Conservation (phyloP, 2,113 vertebrate species). For the Tinamus guttatus region DNA sequence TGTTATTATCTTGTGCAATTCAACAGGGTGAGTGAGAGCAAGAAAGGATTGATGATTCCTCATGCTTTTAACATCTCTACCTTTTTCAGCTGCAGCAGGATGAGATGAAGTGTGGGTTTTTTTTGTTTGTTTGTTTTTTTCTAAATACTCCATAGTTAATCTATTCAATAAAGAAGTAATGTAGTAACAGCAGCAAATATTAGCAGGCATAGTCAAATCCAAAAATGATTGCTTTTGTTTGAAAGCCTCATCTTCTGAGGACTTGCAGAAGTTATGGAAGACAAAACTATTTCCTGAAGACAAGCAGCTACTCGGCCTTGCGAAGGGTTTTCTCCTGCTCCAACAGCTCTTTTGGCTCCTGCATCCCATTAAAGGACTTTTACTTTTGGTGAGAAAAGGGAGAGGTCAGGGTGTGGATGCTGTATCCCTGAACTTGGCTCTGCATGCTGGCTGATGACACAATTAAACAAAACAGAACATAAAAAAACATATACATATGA, state of each 20-base stretch:
- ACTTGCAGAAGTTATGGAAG: not conserved
- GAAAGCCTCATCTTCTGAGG: not conserved
- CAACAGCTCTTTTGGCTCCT: not conserved
- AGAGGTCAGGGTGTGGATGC: not conserved
- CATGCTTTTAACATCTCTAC: not conserved
- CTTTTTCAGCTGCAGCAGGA: not conserved
- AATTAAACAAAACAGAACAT: no score
- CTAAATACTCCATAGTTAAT: not conserved
- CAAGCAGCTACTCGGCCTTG: not conserved
- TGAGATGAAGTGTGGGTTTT: not conserved
- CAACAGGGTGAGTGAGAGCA: not conserved
- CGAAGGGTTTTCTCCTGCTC: not conserved
- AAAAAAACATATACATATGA: no score
- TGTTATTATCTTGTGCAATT: not conserved
- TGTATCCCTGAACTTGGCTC: not conserved
- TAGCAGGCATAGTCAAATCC: not conserved
- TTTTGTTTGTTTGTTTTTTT: not conserved
- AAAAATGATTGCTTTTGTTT: not conserved
- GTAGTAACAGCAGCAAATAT: not conserved
- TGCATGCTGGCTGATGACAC: not conserved
- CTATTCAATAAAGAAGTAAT: not conserved
- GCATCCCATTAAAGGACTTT: not conserved
- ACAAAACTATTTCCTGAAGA: not conserved
- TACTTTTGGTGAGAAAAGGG: not conserved
- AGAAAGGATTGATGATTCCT: not conserved